Evolutionary conservation across 2,888 invertebrate species (phyloP), one percentile per base, ranked within the genome.

Genomic region (Thelaira solivaga): DNA sequence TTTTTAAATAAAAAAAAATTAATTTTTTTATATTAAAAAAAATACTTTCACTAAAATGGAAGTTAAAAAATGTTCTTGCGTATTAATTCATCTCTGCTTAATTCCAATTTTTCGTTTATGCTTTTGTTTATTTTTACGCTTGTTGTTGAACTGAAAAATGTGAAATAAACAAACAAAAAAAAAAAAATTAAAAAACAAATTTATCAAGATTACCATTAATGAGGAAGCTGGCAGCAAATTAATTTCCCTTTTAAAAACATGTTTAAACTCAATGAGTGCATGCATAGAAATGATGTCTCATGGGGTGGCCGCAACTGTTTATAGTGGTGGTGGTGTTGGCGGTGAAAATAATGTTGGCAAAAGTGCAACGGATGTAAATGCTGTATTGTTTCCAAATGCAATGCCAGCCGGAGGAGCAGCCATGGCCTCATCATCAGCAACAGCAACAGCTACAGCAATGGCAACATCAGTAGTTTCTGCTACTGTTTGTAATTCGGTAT

Each of bases 221-320:
- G 91, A 92, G 34, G 92, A 93, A 83, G 92, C 93, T 34, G 94
- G 94, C 82, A 93, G 94, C 85, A 93, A 92, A 88, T 94, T 97
- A 82, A 87, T 89, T 83, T 85, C 86, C 61, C 83, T 89, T 74
- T 84, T 89, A 69, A 86, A 85, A 83, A 86, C 85, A 79, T 85
- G 87, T 82, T 84, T 89, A 68, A 85, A 86, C 80, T 84, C 88
- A 68, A 79, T 89, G 76, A 84, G 86, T 65, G 80, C 87, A 55
- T 86, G 89, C 81, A 83, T 88, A 72, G 89, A 89, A 77, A 77
- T 85, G 72, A 81, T 83, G 68, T 67, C 81, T 49, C 82, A 85
- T 67, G 80, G 80, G 75, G 78, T 75, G 62, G 61, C 71, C 22
- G 51, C 74, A 80, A 47, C 36, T 24, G 67, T 24, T 45, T 51